A percentile compares a stretch with the other conserved stretches of the same genome.
These are phyloP conservation scores for Hypsibius dujardini DNA, from an alignment of 1,140 invertebrate genomes.

Conservation along the genomic window DNA sequence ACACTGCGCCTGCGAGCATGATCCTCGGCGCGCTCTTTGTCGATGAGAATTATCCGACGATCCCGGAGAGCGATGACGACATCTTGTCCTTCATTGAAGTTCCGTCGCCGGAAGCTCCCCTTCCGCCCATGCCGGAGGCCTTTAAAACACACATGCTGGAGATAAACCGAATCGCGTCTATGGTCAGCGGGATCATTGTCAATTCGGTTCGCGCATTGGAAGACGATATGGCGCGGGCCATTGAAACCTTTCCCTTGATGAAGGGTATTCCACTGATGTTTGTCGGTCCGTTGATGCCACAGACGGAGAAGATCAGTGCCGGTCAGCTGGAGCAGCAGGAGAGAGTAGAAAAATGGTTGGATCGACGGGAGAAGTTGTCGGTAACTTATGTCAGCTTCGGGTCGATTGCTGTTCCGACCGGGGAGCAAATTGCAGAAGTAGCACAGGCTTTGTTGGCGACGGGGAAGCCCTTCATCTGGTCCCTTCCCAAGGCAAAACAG, in stretches of 20 bases:
- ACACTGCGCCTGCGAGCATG: not conserved
- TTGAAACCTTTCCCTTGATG: not conserved
- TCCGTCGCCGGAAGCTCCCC: not conserved
- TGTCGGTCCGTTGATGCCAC: not conserved
- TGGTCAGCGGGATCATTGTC: not conserved
- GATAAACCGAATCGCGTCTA: not conserved
- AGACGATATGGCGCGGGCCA: not conserved
- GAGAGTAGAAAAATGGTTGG: not conserved
- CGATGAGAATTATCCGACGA: not conserved
- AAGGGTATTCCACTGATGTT: not conserved
- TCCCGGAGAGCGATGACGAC: not conserved
- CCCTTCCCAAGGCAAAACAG: no score
- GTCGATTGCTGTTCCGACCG: not conserved
- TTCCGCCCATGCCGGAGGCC: no score
- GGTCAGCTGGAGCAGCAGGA: not conserved
- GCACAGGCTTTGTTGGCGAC: not conserved
- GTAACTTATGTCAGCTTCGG: slow-evolving; percentile 4
- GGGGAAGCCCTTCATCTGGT: not conserved
- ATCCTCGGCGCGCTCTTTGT: not conserved
- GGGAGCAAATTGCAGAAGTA: not conserved
- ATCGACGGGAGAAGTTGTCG: not conserved
- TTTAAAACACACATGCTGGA: no score
- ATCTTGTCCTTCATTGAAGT: not conserved
- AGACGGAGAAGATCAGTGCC: not conserved
- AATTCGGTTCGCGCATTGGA: not conserved